Percentiles rank a stretch among this genome's conserved stretches.
Conservation (phyloP, 2,888 invertebrate species). For the Phorcus lineatus region DNA sequence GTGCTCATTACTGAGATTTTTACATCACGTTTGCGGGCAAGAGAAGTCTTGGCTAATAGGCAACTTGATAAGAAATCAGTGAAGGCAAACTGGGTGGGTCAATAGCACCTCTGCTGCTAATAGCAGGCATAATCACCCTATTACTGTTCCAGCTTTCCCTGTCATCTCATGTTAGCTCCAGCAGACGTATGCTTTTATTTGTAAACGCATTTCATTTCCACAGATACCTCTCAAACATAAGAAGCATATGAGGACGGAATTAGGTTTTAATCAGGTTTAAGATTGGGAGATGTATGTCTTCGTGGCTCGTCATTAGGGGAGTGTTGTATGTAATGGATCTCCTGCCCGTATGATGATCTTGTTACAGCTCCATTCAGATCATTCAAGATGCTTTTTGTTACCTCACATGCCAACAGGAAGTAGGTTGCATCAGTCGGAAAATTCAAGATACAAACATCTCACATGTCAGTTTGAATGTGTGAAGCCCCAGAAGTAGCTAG, state of each 20-base stretch:
- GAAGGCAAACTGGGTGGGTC: neutral
- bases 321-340: conserved; percentile 1
- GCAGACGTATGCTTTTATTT: conserved; percentile 5
- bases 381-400: too few relatives aligned
- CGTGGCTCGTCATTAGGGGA: neutral
- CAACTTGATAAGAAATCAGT: conserved; percentile 6
- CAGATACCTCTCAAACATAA: conserved; percentile 1
- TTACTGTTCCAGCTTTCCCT: neutral
- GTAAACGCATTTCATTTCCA: conserved; percentile 10
- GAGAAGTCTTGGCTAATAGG: conserved; percentile 1
- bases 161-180: neutral
- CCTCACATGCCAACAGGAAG: too few relatives aligned
- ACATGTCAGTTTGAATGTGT: too few relatives aligned
- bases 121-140: conserved; percentile 6
- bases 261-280: neutral
- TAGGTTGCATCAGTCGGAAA: too few relatives aligned
- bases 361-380: neutral
- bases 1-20: conserved; percentile 10
- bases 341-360: neutral
- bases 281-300: neutral
- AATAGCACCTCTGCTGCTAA: neutral
- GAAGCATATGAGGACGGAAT: neutral
- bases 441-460: too few relatives aligned
- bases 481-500: too few relatives aligned
- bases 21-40: neutral